Evolutionary conservation across 2,888 invertebrate species (phyloP), one percentile per base, ranked within the genome.

Genomic region (Lasius fuliginosus): DNA sequence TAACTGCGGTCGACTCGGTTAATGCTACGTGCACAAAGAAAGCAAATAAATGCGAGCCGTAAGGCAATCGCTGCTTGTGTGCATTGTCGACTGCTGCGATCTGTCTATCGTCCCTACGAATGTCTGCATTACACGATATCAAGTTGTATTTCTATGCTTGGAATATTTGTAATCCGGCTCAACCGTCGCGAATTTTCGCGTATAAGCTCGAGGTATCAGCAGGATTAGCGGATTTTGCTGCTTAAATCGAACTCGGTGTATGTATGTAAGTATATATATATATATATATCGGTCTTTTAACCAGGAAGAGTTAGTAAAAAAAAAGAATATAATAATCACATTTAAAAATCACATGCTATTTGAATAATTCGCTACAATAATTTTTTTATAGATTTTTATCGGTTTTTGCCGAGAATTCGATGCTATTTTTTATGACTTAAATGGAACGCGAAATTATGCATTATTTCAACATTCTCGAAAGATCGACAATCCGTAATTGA

Each of bases 1-100:
- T 92, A 91, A 92, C 89, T 90, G 90, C 89, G 91, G 91, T 91
- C 86, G 88, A 60, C 89, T 92, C 85, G 91, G 91, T 91, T 91
- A 92, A 88, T 92, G 42, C 79, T 88, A 74, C 81, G 68, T 85
- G 79, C 60, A 56, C 49, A 62, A 87, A 82, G 77, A 88, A 88
- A 88, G 82, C 86, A 87, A 89, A 88, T 74, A 85, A 87, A 81
- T 74, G 53, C 23, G 27, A 84, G 58, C 67, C 42, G 71, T 85
- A 75, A 49, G n/a, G 33, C 77, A 71, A 79, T 56, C n/a, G 12
- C 11, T 36, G 27, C 58, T 30, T 53, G 8, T 33, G 73, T 40
- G 77, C 40, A 58, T 71, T 71, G 56, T 79, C 49, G 69, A 53
- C 56, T 56, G 27, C 58, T 40, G 74, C 58, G 56, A 69, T 56